Evolutionary conservation across 1,140 invertebrate genomes (phyloP).

Genomic region (Bombus breviceps): DNA sequence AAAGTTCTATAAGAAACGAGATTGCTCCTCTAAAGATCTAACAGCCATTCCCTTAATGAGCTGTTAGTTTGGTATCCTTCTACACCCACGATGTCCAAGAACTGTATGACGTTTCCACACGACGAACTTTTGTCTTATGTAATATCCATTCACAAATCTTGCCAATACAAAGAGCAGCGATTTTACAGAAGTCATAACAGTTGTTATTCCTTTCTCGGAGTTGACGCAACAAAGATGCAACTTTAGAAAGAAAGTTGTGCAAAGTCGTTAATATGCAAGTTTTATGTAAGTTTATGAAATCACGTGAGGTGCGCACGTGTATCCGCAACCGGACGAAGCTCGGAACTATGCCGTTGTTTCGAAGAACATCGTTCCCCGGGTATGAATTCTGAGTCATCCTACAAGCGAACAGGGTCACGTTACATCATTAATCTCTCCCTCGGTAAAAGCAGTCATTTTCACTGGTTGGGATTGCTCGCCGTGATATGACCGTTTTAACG

Average conservation of each 20-base stretch:
- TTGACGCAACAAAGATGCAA: neutral
- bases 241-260: neutral
- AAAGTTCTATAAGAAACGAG: conserved; percentile 33
- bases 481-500: neutral
- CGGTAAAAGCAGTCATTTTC: conserved; percentile 14
- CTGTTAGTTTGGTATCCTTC: conserved; percentile 6
- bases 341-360: neutral
- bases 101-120: neutral
- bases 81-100: neutral
- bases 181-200: neutral
- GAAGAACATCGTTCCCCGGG: conserved; percentile 21
- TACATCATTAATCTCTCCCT: conserved; percentile 51
- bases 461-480: neutral
- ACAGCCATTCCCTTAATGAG: conserved; percentile 13
- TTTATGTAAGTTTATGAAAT: conserved; percentile 18
- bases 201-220: neutral
- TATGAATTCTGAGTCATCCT: conserved; percentile 65
- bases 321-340: neutral
- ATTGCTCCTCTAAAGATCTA: conserved; percentile 12
- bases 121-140: neutral
- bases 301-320: conserved; percentile 37
- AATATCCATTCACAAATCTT: neutral
- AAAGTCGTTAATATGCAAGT: neutral
- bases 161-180: no score
- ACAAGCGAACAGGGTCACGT: conserved; percentile 46